Evolutionary conservation across 2,888 invertebrate species (phyloP).

Genomic region (Pemphredon lugubris): DNA sequence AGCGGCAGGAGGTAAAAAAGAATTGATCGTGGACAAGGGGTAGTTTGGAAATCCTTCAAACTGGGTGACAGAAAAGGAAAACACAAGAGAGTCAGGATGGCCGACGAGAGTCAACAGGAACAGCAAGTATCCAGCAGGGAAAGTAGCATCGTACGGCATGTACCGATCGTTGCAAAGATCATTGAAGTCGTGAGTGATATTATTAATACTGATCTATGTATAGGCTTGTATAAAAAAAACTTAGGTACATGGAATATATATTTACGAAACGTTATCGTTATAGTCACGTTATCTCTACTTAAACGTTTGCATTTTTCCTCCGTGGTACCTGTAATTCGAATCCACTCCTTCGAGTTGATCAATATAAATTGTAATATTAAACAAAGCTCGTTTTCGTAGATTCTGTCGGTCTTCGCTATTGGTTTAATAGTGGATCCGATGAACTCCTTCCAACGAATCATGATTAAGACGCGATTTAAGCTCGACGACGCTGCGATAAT

Average conservation of each 20-base stretch:
- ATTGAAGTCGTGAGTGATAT: slow-evolving; percentile 84
- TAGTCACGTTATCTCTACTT: too few relatives aligned
- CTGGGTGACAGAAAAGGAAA: slow-evolving; percentile 79
- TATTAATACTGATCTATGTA: not conserved
- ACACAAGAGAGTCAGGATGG: slow-evolving; percentile 84
- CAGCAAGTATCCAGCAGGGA: slow-evolving; percentile 76
- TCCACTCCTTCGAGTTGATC: not conserved
- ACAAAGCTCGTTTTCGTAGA: slow-evolving; percentile 82
- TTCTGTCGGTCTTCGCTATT: slow-evolving; percentile 84
- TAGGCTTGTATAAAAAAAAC: not conserved
- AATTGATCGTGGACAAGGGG: slow-evolving; percentile 43
- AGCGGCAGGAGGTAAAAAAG: slow-evolving; percentile 18
- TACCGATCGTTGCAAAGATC: slow-evolving; percentile 84
- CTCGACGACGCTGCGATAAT: slow-evolving; percentile 85
- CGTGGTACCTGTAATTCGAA: not conserved
- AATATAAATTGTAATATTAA: too few relatives aligned
- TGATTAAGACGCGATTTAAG: slow-evolving; percentile 82
- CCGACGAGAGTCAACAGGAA: slow-evolving; percentile 83
- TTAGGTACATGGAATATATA: too few relatives aligned
- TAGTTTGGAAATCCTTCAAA: slow-evolving; percentile 71
- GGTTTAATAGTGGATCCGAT: slow-evolving; percentile 86
- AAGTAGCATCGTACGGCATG: slow-evolving; percentile 74
- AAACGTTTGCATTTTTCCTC: too few relatives aligned
- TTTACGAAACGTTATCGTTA: too few relatives aligned
- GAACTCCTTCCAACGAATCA: slow-evolving; percentile 76